Evolutionary conservation across 1,140 invertebrate species (phyloP).

Genomic region (Forficula auricularia): DNA sequence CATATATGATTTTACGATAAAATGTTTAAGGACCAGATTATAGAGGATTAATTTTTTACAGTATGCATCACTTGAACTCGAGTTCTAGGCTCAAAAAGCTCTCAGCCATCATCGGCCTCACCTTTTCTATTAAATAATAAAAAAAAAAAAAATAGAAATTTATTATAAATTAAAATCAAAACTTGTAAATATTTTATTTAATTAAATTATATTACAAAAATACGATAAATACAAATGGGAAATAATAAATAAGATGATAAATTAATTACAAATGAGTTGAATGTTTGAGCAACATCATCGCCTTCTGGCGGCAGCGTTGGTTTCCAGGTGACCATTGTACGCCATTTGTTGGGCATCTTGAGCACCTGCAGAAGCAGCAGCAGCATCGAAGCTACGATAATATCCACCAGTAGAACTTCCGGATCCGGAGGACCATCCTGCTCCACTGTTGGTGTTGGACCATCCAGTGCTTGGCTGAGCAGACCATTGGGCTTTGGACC

Average conservation of each 20-base stretch:
- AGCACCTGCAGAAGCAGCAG: constrained; percentile 29
- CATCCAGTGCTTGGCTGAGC: constrained; percentile 10
- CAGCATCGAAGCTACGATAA: constrained; percentile 30
- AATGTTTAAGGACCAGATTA: no score
- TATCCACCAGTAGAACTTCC: constrained; percentile 23
- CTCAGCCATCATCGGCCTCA: no score
- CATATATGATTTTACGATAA: no score
- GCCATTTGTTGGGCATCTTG: constrained; percentile 37
- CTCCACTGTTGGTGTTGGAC: constrained; percentile 11
- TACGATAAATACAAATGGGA: not conserved
- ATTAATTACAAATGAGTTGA: constrained; percentile 1
- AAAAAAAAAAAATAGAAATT: no score
- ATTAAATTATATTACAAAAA: not conserved
- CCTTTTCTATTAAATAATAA: no score
- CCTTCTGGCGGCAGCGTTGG: no score
- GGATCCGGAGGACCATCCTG: constrained; percentile 19
- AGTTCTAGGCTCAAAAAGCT: no score
- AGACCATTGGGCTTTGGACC: no score
- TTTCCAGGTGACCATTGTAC: constrained; percentile 34
- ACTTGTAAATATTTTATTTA: no score
- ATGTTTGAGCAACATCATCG: not conserved
- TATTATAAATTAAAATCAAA: no score
- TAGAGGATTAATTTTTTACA: no score
- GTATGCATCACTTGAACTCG: no score
- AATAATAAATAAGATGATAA: not conserved